Evolutionary conservation across 2,797 vertebrate species (phyloP).

Genomic region (Poeciliopsis paucimaculata): DNA sequence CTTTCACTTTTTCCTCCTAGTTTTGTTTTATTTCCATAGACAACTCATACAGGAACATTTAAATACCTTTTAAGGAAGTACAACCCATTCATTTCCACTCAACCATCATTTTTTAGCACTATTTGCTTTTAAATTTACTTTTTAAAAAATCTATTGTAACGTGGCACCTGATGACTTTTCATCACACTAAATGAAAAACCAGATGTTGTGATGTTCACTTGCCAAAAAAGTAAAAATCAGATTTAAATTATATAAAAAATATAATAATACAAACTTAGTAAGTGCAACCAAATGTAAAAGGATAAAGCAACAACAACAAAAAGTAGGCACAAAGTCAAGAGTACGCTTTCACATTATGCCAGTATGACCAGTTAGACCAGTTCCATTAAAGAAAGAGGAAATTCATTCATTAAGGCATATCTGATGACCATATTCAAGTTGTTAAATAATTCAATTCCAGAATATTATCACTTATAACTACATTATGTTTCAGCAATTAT

Average conservation of each 20-base stretch:
- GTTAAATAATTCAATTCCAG: constrained; percentile 51
- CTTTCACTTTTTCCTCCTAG: constrained; percentile 5
- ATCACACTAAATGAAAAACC: constrained; percentile 44
- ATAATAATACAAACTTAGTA: constrained; percentile 28
- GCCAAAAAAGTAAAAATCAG: constrained; percentile 19
- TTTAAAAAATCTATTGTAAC: constrained; percentile 56
- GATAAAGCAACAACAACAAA: constrained; percentile 44
- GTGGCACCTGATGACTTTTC: constrained; percentile 45
- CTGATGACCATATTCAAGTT: constrained; percentile 48
- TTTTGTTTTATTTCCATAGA: constrained; percentile 26
- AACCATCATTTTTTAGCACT: constrained; percentile 57
- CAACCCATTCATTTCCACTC: neutral
- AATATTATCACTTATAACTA: constrained; percentile 43
- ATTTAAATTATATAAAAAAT: neutral
- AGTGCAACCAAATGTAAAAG: constrained; percentile 64
- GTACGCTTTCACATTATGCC: constrained; percentile 65
- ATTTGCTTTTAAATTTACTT: constrained; percentile 60
- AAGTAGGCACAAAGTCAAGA: constrained; percentile 77
- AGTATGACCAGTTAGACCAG: constrained; percentile 58
- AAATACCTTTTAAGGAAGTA: constrained; percentile 39
- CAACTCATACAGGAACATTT: neutral
- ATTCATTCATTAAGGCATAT: constrained; percentile 77
- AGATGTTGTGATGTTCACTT: constrained; percentile 56
- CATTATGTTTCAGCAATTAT: constrained; percentile 55
- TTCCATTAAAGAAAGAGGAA: constrained; percentile 54